These are phyloP conservation scores for Squalus acanthias DNA, from an alignment of 2,797 vertebrate genomes.

Conservation along the genomic window DNA sequence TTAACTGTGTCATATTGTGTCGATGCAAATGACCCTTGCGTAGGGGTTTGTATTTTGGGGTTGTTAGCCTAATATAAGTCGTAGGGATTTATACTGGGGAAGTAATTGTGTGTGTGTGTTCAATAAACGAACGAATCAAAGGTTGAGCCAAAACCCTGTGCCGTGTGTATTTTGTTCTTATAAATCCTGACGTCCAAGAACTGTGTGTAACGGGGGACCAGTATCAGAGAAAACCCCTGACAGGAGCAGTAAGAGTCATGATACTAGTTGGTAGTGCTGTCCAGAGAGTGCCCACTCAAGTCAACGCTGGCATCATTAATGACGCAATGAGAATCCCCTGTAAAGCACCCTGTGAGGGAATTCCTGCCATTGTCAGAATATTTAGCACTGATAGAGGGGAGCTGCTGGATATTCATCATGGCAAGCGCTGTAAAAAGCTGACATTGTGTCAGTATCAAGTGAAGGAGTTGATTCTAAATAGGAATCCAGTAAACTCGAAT, in stretches of 20 bases:
- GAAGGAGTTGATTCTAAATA: background rate
- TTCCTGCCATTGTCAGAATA: background rate
- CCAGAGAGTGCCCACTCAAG: background rate
- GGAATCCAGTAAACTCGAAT: background rate
- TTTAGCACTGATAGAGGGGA: background rate
- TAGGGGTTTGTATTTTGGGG: too few relatives aligned
- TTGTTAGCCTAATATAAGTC: too few relatives aligned
- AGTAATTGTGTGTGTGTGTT: too few relatives aligned
- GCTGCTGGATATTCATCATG: background rate
- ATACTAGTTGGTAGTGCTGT: background rate
- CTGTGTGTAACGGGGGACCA: too few relatives aligned
- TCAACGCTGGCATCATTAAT: background rate
- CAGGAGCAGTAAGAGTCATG: background rate
- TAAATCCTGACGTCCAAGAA: too few relatives aligned
- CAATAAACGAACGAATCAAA: too few relatives aligned
- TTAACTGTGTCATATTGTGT: too few relatives aligned
- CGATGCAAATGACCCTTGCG: too few relatives aligned
- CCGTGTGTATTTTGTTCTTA: too few relatives aligned
- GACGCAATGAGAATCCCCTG: background rate
- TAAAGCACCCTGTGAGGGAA: background rate
- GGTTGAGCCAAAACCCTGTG: too few relatives aligned
- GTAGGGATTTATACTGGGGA: too few relatives aligned
- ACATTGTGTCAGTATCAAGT: background rate
- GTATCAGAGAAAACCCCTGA: too few relatives aligned
- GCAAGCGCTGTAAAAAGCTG: background rate